Conservation (phyloP, 2,113 vertebrate species). For the Colinus virginianus region DNA sequence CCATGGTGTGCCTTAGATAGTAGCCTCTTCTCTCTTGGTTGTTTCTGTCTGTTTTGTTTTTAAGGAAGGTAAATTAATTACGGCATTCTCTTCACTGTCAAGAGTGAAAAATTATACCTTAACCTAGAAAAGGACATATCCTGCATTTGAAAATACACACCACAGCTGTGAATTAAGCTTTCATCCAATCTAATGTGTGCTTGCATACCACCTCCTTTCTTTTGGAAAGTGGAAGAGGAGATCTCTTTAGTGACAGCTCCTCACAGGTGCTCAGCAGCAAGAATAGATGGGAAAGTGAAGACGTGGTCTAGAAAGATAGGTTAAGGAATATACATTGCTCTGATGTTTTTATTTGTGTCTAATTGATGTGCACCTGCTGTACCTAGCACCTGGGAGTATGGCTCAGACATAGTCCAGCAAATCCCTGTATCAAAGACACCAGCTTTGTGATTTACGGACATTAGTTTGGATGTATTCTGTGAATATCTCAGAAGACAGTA, state of each 20-base stretch:
- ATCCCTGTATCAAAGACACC: neutral
- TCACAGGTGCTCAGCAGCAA: neutral
- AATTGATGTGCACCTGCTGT: neutral
- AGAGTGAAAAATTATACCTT: neutral
- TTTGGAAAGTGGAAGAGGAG: neutral
- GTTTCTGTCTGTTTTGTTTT: neutral
- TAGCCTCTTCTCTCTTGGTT: neutral
- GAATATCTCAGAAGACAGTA: neutral
- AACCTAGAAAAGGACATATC: neutral
- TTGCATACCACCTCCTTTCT: neutral
- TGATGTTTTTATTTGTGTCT: neutral
- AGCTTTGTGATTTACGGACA: neutral
- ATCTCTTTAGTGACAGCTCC: neutral
- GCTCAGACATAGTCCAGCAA: neutral
- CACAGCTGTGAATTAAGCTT: neutral
- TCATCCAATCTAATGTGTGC: neutral
- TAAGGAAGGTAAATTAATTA: neutral
- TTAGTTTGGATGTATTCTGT: neutral
- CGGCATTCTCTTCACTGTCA: neutral
- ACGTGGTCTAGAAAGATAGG: neutral
- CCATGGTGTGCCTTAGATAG: neutral
- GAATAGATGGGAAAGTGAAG: neutral
- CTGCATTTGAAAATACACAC: neutral
- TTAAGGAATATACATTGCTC: neutral
- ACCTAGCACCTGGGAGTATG: fast-evolving